A percentile compares a stretch with the other conserved stretches of the same genome.
Conservation (phyloP, 1,140 invertebrate genomes). For the Homalodisca vitripennis region DNA sequence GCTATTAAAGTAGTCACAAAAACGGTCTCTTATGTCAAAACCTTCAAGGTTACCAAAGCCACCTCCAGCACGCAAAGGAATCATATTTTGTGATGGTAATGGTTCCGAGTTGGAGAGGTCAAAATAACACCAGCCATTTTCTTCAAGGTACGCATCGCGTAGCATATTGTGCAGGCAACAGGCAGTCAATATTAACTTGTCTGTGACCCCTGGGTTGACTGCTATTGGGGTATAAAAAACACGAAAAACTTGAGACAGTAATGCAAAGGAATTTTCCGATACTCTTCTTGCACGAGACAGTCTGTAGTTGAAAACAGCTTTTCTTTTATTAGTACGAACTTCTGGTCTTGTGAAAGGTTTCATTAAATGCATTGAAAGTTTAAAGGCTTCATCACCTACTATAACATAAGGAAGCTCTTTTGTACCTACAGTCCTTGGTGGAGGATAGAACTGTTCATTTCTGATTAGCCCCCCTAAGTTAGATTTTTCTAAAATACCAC, state of each 20-base stretch:
- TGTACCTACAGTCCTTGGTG: not conserved
- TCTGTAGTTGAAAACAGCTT: conserved; percentile 42
- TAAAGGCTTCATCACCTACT: conserved; percentile 46
- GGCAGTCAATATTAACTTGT: conserved; percentile 8
- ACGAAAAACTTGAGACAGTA: conserved; percentile 35
- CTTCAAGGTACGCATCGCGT: conserved; percentile 33
- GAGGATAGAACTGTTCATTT: conserved; percentile 24
- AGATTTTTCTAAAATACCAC: conserved; percentile 37
- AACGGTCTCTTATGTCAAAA: not conserved
- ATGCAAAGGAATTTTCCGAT: conserved; percentile 40
- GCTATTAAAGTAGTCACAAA: conserved; percentile 13
- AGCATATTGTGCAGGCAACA: conserved; percentile 35
- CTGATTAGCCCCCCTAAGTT: conserved; percentile 35
- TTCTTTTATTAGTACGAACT: conserved; percentile 33
- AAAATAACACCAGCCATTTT: not conserved
- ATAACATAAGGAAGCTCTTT: conserved; percentile 43
- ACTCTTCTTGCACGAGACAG: no score
- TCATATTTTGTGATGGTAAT: conserved; percentile 31
- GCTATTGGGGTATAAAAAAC: conserved; percentile 38
- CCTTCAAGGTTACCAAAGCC: conserved; percentile 28
- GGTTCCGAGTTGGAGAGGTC: not conserved
- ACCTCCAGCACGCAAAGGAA: conserved; percentile 28
- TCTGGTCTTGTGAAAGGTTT: conserved; percentile 43
- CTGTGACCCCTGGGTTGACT: conserved; percentile 25
- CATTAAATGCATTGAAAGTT: conserved; percentile 41